A percentile compares a stretch with the other conserved stretches of the same genome.
phyloP scores from a whole-genome alignment of 2,888 invertebrate genomes.

The Caenorhabditis sp. region DNA sequence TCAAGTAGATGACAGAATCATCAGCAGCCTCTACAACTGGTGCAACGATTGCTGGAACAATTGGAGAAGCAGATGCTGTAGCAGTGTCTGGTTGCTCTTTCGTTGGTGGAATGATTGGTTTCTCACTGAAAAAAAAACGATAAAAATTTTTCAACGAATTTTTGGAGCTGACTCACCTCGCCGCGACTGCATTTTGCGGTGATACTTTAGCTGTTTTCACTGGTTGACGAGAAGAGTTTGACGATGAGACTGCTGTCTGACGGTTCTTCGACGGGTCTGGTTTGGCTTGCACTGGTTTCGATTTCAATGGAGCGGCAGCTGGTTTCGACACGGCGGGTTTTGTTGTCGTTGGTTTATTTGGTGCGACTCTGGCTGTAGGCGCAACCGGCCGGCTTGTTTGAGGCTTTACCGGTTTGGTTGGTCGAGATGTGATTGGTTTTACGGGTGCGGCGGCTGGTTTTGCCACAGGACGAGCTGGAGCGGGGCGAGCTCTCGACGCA shows the following conservation, averaged over 20 bases:
- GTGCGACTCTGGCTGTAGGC: neutral
- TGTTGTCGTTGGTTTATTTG: neutral
- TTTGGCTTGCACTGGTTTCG: constrained; percentile 8
- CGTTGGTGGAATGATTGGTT: constrained; percentile 1
- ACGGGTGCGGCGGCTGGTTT: neutral
- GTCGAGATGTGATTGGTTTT: neutral
- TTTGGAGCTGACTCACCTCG: no score
- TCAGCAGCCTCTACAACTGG: neutral
- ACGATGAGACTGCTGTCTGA: neutral
- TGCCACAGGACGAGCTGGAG: neutral
- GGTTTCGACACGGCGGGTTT: constrained; percentile 12
- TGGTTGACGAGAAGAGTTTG: constrained; percentile 3
- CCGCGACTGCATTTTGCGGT: no score
- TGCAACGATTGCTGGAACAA: constrained; percentile 1
- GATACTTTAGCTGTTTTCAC: neutral
- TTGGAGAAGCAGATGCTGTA: neutral
- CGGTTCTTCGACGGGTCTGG: neutral
- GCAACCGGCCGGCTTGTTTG: neutral
- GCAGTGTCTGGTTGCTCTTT: neutral
- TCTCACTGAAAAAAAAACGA: constrained; percentile 4
- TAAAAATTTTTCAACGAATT: no score
- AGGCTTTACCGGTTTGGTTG: neutral
- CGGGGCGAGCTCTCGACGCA: neutral
- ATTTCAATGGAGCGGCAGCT: constrained; percentile 10
- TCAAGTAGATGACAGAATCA: constrained; percentile 13